These are phyloP conservation scores for Sminthurinus aureus DNA, from an alignment of 2,888 invertebrate species.

Conservation along the genomic window DNA sequence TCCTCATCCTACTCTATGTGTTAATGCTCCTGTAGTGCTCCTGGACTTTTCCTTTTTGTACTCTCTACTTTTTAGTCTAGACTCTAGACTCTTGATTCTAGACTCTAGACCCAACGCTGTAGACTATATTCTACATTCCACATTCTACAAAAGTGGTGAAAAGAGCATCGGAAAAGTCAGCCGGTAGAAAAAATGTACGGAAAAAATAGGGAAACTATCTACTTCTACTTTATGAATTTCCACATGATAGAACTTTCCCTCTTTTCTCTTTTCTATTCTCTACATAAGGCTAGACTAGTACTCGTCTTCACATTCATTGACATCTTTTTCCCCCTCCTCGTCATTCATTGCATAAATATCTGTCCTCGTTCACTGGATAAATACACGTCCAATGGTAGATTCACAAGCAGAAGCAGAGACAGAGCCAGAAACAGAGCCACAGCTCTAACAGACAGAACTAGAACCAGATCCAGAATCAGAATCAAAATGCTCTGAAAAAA, in stretches of 20 bases:
- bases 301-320: not conserved
- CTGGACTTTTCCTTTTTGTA: not conserved
- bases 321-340: not conserved
- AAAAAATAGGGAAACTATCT: not conserved
- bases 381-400: not conserved
- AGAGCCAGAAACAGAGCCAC: not conserved
- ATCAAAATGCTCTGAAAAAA: too few species aligned
- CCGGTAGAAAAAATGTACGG: not conserved
- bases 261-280: not conserved
- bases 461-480: not conserved
- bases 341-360: not conserved
- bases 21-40: not conserved
- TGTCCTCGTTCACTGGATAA: not conserved
- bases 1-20: too few species aligned
- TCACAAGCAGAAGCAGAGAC: not conserved
- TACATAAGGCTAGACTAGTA: not conserved
- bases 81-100: too few species aligned
- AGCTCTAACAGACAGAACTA: too few species aligned
- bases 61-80: not conserved
- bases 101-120: not conserved
- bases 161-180: not conserved
- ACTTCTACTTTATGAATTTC: not conserved
- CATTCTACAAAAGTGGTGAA: not conserved
- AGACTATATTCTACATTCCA: not conserved
- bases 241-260: not conserved